Conservation (phyloP, 1,140 invertebrate species). For the Paraescarpia echinospica region DNA sequence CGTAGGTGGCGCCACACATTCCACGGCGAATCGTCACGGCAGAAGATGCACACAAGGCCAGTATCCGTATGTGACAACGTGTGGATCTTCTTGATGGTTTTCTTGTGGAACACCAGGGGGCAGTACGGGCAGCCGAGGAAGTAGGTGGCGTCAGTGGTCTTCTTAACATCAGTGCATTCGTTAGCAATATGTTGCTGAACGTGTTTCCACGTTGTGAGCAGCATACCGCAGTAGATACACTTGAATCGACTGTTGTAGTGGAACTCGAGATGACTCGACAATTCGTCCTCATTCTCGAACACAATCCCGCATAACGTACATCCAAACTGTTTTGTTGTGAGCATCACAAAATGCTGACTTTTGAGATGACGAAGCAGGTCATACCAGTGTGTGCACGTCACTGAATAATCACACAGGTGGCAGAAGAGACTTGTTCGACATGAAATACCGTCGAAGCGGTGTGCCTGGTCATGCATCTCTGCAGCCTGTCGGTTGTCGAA, state of each 20-base stretch:
- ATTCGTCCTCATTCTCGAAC: conserved; percentile 28
- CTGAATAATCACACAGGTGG: conserved; percentile 22
- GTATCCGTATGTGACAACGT: conserved; percentile 27
- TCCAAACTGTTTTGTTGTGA: conserved; percentile 13
- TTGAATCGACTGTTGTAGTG: conserved; percentile 29
- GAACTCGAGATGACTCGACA: conserved; percentile 27
- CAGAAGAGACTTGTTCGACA: background rate
- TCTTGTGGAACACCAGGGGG: conserved; percentile 31
- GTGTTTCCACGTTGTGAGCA: conserved; percentile 26
- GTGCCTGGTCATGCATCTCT: conserved; percentile 17
- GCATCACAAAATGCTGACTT: conserved; percentile 7
- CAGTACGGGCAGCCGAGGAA: conserved; percentile 31
- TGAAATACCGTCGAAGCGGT: background rate
- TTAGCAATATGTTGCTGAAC: conserved; percentile 18
- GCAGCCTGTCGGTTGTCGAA: conserved; percentile 27
- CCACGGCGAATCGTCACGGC: conserved; percentile 22
- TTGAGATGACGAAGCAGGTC: conserved; percentile 26
- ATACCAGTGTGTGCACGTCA: conserved; percentile 25
- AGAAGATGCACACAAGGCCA: conserved; percentile 26
- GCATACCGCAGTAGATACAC: conserved; percentile 28
- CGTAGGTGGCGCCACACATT: conserved; percentile 25
- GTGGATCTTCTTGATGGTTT: conserved; percentile 28
- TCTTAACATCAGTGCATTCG: background rate
- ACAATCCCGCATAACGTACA: conserved; percentile 25
- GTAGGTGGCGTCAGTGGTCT: background rate